Percentiles rank a stretch among this genome's conserved stretches.
These are phyloP conservation scores for Dendroctonus valens DNA, from an alignment of 1,140 invertebrate genomes.

Conservation along the genomic window DNA sequence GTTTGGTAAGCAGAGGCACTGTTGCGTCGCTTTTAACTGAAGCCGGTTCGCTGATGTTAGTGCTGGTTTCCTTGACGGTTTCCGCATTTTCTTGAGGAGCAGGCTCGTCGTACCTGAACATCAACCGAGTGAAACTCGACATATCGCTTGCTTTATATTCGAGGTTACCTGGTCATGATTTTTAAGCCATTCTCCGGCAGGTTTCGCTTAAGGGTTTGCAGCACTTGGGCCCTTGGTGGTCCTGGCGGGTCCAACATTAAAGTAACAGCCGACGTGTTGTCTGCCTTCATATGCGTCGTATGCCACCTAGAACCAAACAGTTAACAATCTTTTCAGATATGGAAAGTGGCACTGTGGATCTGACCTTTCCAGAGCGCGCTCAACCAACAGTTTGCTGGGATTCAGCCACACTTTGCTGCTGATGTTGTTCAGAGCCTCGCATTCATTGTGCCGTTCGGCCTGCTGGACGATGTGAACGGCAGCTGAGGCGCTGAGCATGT, in stretches of 20 bases:
- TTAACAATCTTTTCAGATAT: background rate
- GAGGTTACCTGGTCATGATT: constrained; percentile 42
- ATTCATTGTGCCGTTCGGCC: constrained; percentile 79
- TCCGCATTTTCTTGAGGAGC: constrained; percentile 4
- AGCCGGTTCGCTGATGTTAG: background rate
- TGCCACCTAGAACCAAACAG: constrained; percentile 56
- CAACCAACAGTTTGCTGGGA: constrained; percentile 87
- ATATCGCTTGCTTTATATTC: background rate
- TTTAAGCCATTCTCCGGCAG: constrained; percentile 44
- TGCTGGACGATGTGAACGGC: constrained; percentile 82
- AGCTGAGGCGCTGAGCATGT: constrained; percentile 82
- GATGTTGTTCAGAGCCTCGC: constrained; percentile 51
- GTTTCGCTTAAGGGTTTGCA: constrained; percentile 50
- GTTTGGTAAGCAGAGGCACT: background rate
- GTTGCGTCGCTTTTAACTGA: background rate
- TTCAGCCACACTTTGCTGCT: constrained; percentile 69
- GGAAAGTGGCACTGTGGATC: background rate
- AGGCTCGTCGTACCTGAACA: constrained; percentile 21
- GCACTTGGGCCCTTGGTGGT: constrained; percentile 68
- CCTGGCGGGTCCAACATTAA: constrained; percentile 90
- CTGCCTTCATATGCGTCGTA: constrained; percentile 79
- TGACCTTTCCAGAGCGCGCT: constrained; percentile 71
- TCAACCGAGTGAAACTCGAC: background rate
- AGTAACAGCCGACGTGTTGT: constrained; percentile 94
- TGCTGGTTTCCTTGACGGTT: background rate